phyloP scores from a whole-genome alignment of 2,113 vertebrate genomes.

The Lathamus discolor region DNA sequence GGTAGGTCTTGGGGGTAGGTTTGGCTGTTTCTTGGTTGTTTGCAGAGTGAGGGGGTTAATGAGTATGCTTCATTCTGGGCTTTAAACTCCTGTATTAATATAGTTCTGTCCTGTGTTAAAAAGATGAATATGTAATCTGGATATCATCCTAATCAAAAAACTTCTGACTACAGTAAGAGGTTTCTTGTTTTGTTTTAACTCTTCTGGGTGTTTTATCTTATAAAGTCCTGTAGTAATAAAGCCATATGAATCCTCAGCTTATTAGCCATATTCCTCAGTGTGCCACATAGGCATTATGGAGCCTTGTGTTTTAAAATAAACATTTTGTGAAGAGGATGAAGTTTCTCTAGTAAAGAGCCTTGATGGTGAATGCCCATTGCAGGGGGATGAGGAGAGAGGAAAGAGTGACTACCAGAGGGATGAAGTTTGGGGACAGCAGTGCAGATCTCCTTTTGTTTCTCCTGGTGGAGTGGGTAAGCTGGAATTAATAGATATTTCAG shows the following conservation, averaged over 20 bases:
- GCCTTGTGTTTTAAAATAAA: constrained; percentile 28
- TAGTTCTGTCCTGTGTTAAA: not conserved
- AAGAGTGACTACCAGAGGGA: not conserved
- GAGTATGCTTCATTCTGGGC: not conserved
- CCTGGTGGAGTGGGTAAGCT: not conserved
- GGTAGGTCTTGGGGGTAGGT: not conserved
- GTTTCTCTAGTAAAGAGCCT: not conserved
- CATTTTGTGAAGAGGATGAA: not conserved
- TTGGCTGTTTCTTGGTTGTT: not conserved
- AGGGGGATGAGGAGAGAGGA: not conserved
- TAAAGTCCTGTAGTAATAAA: constrained; percentile 52
- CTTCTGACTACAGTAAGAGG: not conserved
- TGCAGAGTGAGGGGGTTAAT: not conserved
- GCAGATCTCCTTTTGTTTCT: not conserved
- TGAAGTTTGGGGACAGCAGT: not conserved
- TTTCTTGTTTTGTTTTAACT: constrained; percentile 35
- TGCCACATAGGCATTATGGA: constrained; percentile 23
- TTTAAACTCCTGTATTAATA: not conserved
- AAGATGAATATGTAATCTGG: not conserved
- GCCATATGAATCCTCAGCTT: constrained; percentile 18
- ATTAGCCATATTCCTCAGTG: constrained; percentile 32
- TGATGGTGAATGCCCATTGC: not conserved
- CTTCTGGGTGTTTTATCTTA: constrained; percentile 40
- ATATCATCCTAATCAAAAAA: not conserved
- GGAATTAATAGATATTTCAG: not conserved